A percentile compares a stretch with the other conserved stretches of the same genome.
Evolutionary conservation across 2,113 vertebrate genomes (phyloP).

Genomic region (Clarias batrachus): DNA sequence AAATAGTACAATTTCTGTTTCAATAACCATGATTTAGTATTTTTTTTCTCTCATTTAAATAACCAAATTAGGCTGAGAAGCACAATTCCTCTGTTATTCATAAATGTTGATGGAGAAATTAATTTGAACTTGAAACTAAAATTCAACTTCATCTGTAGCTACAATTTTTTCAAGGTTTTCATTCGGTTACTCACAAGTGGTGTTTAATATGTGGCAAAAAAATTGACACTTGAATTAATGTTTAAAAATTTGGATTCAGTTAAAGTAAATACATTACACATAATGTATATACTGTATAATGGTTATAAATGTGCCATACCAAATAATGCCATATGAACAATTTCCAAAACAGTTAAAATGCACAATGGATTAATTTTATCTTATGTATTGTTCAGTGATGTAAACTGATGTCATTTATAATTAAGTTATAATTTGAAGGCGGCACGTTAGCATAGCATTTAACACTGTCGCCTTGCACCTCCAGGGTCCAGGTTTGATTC

Average conservation of each 20-base stretch:
- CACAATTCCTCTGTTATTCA: background rate
- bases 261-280: background rate
- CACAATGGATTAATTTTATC: background rate
- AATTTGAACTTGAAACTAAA: background rate
- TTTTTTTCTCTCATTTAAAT: too few species aligned
- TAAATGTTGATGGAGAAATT: background rate
- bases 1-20: too few species aligned
- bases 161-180: background rate
- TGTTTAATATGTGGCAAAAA: background rate
- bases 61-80: background rate
- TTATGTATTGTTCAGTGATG: background rate
- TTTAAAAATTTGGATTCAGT: background rate
- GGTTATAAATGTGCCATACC: background rate
- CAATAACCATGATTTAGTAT: too few species aligned
- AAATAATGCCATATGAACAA: background rate
- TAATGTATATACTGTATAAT: background rate
- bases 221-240: background rate
- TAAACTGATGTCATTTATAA: background rate
- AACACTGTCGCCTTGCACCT: too few species aligned
- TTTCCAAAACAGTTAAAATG: background rate
- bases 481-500: too few species aligned
- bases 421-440: too few species aligned
- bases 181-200: background rate
- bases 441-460: too few species aligned
- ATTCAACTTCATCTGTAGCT: background rate